Evolutionary conservation across 1,140 invertebrate species (phyloP).

Genomic region (Papilio dardanus): DNA sequence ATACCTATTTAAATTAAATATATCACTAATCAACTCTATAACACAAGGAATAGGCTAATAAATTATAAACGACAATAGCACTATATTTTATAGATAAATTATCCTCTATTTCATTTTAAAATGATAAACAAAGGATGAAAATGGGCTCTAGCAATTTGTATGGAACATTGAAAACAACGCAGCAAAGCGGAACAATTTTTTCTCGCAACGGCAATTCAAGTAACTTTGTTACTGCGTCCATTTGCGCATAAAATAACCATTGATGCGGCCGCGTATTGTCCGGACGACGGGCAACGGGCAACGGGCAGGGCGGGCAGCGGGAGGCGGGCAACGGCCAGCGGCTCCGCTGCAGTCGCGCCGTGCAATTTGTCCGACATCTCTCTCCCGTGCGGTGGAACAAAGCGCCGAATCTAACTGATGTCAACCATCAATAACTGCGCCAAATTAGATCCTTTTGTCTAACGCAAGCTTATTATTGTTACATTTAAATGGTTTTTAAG

Average conservation of each 20-base stretch:
- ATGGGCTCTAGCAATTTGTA: slow-evolving; percentile 12
- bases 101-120: slow-evolving; percentile 1
- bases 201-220: slow-evolving; percentile 44
- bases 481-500: no score
- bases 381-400: slow-evolving; percentile 68
- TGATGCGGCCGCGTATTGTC: slow-evolving; percentile 64
- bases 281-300: slow-evolving; percentile 43
- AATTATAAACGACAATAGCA: neutral
- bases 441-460: slow-evolving; percentile 70
- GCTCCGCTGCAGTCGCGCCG: slow-evolving; percentile 55
- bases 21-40: neutral
- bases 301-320: neutral
- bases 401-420: slow-evolving; percentile 67
- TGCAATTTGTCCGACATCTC: slow-evolving; percentile 76
- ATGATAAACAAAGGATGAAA: slow-evolving; percentile 15
- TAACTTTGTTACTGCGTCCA: slow-evolving; percentile 53
- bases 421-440: slow-evolving; percentile 67
- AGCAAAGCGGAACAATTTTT: slow-evolving; percentile 42
- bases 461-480: no score
- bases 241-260: slow-evolving; percentile 70
- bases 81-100: neutral
- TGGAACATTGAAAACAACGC: slow-evolving; percentile 23
- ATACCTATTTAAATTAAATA: slow-evolving; percentile 34
- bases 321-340: neutral
- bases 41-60: neutral